Percentiles rank a stretch among this genome's conserved stretches.
Conservation (phyloP, 2,888 invertebrate genomes). For the Pyrochroa serraticornis region DNA sequence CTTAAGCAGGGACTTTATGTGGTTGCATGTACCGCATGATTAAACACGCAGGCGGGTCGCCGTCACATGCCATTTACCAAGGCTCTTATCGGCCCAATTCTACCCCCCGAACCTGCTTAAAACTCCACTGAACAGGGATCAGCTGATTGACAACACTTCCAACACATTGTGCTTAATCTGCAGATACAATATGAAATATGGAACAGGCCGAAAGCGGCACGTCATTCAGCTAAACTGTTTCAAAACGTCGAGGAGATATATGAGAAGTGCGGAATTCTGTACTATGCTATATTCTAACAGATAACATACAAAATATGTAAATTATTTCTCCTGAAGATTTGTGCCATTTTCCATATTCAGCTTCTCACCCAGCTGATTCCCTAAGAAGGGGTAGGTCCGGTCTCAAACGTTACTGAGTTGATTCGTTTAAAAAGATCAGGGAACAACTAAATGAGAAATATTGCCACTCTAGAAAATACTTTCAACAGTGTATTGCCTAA, state of each 20-base stretch:
- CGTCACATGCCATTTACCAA: constrained; percentile 27
- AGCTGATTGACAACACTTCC: constrained; percentile 28
- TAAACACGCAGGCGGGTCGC: constrained; percentile 23
- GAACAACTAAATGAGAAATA: too few relatives aligned
- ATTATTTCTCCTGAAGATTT: constrained; percentile 8
- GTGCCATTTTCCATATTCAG: too few relatives aligned
- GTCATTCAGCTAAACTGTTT: constrained; percentile 12
- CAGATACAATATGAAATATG: constrained; percentile 25
- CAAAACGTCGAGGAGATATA: constrained; percentile 10
- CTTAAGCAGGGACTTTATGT: constrained; percentile 27
- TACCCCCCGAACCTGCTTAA: constrained; percentile 17
- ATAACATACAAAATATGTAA: constrained; percentile 14
- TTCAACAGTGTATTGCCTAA: too few relatives aligned
- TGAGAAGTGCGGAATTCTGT: constrained; percentile 9
- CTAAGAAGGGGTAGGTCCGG: too few relatives aligned
- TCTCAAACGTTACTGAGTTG: too few relatives aligned
- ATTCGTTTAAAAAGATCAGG: too few relatives aligned
- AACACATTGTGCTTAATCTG: constrained; percentile 23
- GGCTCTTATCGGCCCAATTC: constrained; percentile 19
- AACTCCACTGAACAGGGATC: constrained; percentile 16
- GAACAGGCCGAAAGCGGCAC: constrained; percentile 5
- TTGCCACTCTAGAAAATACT: too few relatives aligned
- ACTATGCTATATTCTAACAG: constrained; percentile 5
- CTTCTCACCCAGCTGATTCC: too few relatives aligned
- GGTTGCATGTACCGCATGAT: constrained; percentile 30